Evolutionary conservation across 2,113 vertebrate species (phyloP).

Genomic region (Himantopus leucocephalus): DNA sequence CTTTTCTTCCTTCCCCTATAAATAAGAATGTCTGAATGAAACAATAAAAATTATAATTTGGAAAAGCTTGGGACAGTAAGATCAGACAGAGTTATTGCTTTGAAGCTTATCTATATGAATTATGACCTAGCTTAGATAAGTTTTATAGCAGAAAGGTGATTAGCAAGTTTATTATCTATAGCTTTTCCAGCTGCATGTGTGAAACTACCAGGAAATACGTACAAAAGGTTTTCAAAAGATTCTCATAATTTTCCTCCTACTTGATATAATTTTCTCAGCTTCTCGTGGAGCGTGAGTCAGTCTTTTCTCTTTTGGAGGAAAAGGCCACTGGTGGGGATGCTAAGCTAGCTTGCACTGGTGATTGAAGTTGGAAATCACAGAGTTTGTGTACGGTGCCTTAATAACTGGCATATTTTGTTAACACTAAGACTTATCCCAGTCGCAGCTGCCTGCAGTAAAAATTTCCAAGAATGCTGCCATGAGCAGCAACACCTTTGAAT

Average conservation of each 20-base stretch:
- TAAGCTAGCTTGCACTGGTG: background rate
- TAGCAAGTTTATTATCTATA: slow-evolving; percentile 24
- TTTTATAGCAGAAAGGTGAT: slow-evolving; percentile 55
- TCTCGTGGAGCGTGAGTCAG: background rate
- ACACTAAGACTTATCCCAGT: background rate
- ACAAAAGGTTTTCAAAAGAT: background rate
- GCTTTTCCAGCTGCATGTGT: background rate
- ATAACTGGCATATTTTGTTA: background rate
- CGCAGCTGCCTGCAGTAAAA: background rate
- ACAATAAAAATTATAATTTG: slow-evolving; percentile 26
- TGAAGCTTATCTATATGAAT: slow-evolving; percentile 20
- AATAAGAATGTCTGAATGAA: background rate
- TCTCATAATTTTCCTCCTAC: background rate
- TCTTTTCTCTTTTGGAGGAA: background rate
- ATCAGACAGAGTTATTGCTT: background rate
- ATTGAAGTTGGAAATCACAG: background rate
- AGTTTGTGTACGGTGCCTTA: background rate
- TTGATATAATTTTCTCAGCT: background rate
- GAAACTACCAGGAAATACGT: background rate
- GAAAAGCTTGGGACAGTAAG: slow-evolving; percentile 4
- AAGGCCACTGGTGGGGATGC: background rate
- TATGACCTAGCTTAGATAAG: slow-evolving; percentile 4
- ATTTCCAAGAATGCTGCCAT: background rate
- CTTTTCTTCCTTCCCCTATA: background rate
- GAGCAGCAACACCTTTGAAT: background rate